A percentile compares a stretch with the other conserved stretches of the same genome.
These are phyloP conservation scores for Drosophila lacertosa DNA, from an alignment of 1,140 invertebrate genomes.

Conservation along the genomic window DNA sequence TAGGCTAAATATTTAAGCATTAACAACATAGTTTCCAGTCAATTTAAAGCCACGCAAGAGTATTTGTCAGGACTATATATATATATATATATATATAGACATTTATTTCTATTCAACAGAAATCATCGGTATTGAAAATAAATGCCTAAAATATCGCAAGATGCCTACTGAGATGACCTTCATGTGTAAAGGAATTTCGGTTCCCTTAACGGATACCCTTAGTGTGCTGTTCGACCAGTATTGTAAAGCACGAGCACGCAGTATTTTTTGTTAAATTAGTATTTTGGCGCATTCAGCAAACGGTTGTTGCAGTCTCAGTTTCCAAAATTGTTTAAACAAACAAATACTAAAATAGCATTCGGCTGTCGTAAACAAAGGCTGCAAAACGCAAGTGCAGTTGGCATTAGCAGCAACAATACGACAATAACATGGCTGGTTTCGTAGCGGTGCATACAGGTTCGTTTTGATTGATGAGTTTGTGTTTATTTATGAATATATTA, in stretches of 20 bases:
- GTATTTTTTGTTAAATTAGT: constrained; percentile 26
- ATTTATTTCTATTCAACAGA: too few relatives aligned
- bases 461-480: constrained; percentile 58
- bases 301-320: constrained; percentile 46
- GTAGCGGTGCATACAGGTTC: constrained; percentile 87
- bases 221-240: constrained; percentile 2
- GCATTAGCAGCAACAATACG: constrained; percentile 41
- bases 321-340: constrained; percentile 59
- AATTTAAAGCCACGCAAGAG: too few relatives aligned
- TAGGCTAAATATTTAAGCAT: too few relatives aligned
- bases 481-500: constrained; percentile 13
- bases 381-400: constrained; percentile 51
- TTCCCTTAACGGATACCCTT: background rate
- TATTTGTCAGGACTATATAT: too few relatives aligned
- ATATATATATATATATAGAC: too few relatives aligned
- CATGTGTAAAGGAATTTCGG: background rate
- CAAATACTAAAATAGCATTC: constrained; percentile 54
- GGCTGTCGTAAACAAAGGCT: constrained; percentile 47
- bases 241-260: background rate
- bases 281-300: constrained; percentile 43
- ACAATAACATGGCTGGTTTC: constrained; percentile 84
- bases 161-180: too few relatives aligned
- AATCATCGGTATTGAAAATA: too few relatives aligned
- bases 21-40: too few relatives aligned
- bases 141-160: too few relatives aligned